These are phyloP conservation scores for Diadophis punctatus DNA, from an alignment of 2,113 vertebrate genomes.

Conservation along the genomic window DNA sequence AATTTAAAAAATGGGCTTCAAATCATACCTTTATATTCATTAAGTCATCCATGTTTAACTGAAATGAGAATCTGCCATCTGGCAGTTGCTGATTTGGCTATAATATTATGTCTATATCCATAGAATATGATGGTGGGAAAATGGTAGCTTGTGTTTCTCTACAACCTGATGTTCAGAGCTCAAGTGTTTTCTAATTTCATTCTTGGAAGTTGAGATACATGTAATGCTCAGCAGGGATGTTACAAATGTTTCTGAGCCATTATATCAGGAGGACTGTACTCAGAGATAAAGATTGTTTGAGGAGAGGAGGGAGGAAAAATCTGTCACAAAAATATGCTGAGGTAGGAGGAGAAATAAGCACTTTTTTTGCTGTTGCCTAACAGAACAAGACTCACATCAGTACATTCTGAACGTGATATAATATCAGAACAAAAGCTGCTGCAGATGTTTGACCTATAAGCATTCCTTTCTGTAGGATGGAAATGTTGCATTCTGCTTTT, in stretches of 20 bases:
- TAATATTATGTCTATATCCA: not conserved
- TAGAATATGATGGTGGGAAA: not conserved
- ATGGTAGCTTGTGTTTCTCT: constrained; percentile 9
- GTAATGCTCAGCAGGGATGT: constrained; percentile 23
- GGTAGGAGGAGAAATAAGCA: not conserved
- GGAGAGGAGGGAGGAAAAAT: not conserved
- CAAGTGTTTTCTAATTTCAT: constrained; percentile 22
- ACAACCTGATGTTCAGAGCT: not conserved
- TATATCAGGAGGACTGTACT: not conserved
- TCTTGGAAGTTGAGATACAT: constrained; percentile 9
- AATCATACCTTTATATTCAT: not conserved
- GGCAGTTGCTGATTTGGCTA: not conserved
- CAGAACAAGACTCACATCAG: not conserved
- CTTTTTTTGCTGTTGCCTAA: not conserved
- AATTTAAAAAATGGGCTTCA: not conserved
- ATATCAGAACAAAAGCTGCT: not conserved
- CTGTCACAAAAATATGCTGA: constrained; percentile 8
- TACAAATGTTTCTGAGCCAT: constrained; percentile 28
- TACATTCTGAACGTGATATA: not conserved
- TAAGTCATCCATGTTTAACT: constrained; percentile 3
- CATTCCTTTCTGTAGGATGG: not conserved
- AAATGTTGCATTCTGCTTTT: not conserved
- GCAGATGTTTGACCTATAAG: not conserved
- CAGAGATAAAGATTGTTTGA: constrained; percentile 16
- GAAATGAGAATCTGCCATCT: not conserved